Evolutionary conservation across 2,797 vertebrate genomes (phyloP), one percentile per base, ranked within the genome.

Genomic region (Scolopax bukidnonensis): DNA sequence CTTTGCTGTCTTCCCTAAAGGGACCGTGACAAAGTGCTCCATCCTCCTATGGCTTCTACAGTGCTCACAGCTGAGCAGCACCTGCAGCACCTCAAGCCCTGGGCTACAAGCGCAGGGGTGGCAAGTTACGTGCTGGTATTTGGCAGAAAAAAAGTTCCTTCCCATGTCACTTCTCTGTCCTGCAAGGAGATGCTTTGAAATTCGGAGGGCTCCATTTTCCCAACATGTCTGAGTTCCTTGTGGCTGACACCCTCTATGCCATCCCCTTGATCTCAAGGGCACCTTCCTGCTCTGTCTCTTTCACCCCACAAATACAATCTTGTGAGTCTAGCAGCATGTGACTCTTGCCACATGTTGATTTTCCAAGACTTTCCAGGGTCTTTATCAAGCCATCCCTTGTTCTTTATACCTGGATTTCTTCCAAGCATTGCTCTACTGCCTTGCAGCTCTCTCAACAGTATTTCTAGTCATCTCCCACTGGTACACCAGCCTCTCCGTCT

Each of bases 371-470:
- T 91, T 85, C 25, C 57, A 75, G 20, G 30, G 11, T 65, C 54
- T 84, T 78, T 75, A 78, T 65, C 60, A 89, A 94, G 19, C 36
- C 41, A 64, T 24, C 12, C 43, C 43, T 93, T 93, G 69, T 89
- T 95, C 50, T 88, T 82, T 79, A 51, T 27, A 47, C 4, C 30
- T 87, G 84, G 38, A 75, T 68, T 89, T 93, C 68, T 91, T 93
- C 77, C 86, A 93, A 84, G 23, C 1, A 1, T 70, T 67, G 19
- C 51, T 67, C 24, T 67, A 20, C 28, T 41, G 77, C 67, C 67
- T 79, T 56, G 30, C 32, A 90, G 11, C 9, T 89, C 81, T 89
- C 6, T 4, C 59, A 41, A 87, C 32, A 69, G 2, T 56, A 87
- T 90, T 89, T 80, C 64, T 75, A 53, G 16, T 10, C 10, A 28